Base-by-base conservation (phyloP, 2,797 vertebrate species). In the Serranus cabrilla region DNA sequence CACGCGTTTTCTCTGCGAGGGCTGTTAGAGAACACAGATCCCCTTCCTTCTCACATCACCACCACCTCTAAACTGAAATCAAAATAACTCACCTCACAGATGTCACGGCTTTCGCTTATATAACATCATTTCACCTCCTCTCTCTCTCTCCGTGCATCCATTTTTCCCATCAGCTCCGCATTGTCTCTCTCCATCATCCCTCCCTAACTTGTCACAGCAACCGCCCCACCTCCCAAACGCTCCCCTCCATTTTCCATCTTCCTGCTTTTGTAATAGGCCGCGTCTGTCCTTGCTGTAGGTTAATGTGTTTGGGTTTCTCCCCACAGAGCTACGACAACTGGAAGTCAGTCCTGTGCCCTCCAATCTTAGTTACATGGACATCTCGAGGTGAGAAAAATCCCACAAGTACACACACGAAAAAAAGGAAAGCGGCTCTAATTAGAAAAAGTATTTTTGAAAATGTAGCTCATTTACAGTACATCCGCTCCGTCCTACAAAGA, bases 321-420 rank as follows among this genome's bases (percentile, higher is more conserved):
- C 76, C 17, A 47, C 93, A 99, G 98, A 97, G 93, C 96, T 99
- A 70, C 93, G 87, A 78, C 96, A 96, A 71, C 93, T 99, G 74
- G 96, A 97, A 82, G 95, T 98, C 80, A 97, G 94, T 89, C 98
- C 98, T 20, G 95, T 96, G 87, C 97, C 98, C 40, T 96, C 95
- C 87, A 96, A 95, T 89, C 95, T 99, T 18, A 94, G 95, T 71
- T 97, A 95, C 82, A 95, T 99, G 97, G 98, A 99, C 93, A 82
- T 99, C 92, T 99, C 98, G 60, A 97, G 97, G 98, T 99, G 95
- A 96, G 95, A 61, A 55, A 64, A 73, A 58, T 43, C 27, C 43
- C 64, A 37, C 11, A 72, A 62, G 16, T 61, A 11, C 39, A 67
- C 43, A 49, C 23, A 21, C 25, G 31, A 25, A 60, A 70, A 64